Conservation (phyloP, 1,140 invertebrate genomes). For the Diploscapter pachys region DNA sequence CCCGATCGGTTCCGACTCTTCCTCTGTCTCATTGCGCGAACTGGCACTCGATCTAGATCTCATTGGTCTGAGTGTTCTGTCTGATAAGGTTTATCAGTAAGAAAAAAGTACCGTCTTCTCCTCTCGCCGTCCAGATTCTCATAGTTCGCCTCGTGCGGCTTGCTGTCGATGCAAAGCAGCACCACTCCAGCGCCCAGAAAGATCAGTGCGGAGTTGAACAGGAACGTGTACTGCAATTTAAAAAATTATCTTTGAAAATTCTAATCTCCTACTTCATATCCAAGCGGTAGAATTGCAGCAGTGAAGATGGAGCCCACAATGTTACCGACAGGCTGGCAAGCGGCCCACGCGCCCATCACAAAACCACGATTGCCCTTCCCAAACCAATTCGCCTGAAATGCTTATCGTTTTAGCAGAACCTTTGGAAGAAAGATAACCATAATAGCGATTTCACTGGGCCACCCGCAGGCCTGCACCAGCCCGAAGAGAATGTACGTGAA, state of each 20-base stretch:
- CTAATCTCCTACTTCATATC: conserved; percentile 60
- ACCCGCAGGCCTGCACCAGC: conserved; percentile 60
- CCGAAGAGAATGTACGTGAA: conserved; percentile 59
- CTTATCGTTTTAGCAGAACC: conserved; percentile 48
- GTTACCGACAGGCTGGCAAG: conserved; percentile 64
- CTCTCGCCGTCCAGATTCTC: conserved; percentile 28
- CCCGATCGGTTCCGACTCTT: conserved; percentile 35
- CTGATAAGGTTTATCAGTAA: background rate
- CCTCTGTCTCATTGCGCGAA: background rate
- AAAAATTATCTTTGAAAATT: too few relatives aligned
- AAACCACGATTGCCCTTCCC: conserved; percentile 61
- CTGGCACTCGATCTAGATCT: conserved; percentile 23
- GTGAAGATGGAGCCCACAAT: conserved; percentile 63
- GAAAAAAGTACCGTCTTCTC: background rate
- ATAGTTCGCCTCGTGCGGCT: conserved; percentile 46
- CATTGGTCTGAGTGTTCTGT: conserved; percentile 10
- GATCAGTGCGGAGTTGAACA: conserved; percentile 60
- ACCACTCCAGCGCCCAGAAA: conserved; percentile 60
- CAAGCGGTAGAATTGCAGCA: conserved; percentile 60
- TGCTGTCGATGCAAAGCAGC: conserved; percentile 59
- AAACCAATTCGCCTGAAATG: conserved; percentile 61
- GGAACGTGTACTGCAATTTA: conserved; percentile 61
- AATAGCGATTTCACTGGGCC: conserved; percentile 60
- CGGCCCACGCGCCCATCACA: conserved; percentile 63
- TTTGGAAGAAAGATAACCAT: conserved; percentile 60